phyloP scores from a whole-genome alignment of 2,113 vertebrate species.

The Coryphaenoides rupestris region DNA sequence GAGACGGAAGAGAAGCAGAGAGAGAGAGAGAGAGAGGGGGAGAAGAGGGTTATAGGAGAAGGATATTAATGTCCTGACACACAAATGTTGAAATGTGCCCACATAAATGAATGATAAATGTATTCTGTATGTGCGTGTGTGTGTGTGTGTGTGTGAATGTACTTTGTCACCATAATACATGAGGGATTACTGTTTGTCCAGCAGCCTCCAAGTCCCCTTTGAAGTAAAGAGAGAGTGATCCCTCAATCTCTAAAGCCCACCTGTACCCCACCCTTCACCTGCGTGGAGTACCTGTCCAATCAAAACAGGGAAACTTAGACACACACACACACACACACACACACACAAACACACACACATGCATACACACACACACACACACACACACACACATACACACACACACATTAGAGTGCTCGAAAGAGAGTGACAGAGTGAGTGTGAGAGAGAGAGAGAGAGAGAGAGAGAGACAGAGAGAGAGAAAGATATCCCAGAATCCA shows the following conservation, averaged over 20 bases:
- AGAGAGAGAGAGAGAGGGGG: constrained; percentile 18
- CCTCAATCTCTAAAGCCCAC: constrained; percentile 41
- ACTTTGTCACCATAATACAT: constrained; percentile 23
- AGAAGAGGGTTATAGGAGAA: constrained; percentile 29
- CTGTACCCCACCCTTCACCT: constrained; percentile 42
- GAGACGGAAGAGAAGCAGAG: constrained; percentile 11
- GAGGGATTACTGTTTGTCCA: constrained; percentile 43
- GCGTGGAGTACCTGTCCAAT: constrained; percentile 56
- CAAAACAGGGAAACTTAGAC: constrained; percentile 23
- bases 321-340: constrained; percentile 9
- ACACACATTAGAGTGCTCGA: background rate
- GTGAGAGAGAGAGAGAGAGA: constrained; percentile 23
- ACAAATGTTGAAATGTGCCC: constrained; percentile 13
- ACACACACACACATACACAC: constrained; percentile 10
- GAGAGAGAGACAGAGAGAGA: constrained; percentile 15
- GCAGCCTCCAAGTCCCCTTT: constrained; percentile 47
- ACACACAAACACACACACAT: constrained; percentile 46
- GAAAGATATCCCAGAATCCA: constrained; percentile 21
- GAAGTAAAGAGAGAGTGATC: constrained; percentile 61
- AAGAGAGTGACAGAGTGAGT: constrained; percentile 20
- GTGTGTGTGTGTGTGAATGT: constrained; percentile 22
- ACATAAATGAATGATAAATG: background rate
- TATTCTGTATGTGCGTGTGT: constrained; percentile 17
- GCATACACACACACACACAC: constrained; percentile 51
- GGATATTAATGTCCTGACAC: constrained; percentile 63